Base-by-base conservation (phyloP, 2,113 vertebrate species). In the Albula goreensis region DNA sequence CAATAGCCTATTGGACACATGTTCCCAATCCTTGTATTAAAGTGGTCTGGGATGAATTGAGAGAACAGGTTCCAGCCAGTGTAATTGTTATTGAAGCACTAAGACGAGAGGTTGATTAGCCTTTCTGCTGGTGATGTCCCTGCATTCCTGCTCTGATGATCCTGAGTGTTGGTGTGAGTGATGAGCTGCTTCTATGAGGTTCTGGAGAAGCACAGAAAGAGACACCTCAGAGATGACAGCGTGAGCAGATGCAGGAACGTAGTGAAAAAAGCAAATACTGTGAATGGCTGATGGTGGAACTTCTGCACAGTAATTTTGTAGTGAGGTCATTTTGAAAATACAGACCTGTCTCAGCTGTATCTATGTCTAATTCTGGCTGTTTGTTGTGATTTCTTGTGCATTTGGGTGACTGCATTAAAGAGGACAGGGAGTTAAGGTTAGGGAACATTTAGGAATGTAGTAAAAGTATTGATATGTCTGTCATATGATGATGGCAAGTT, bases 121-220 rank as follows among this genome's bases (percentile, higher is more conserved):
- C 15, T 15, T 22, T 10, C 70, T 11, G n/a, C 70, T 31, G 22
- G n/a, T 31, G n/a, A 74, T 74, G 70, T 31, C 22, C 70, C 70
- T 15, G 49, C 78, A 79, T 79, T 79, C 78, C 31, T 50, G 41
- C 11, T 50, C 78, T 10, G 70, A 6, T 31, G 70, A 8, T 31
- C 22, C 70, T 74, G 70, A 79, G 78, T 79, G 78, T 79, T 79
- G 70, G 22, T n/a, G n/a, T 74, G 70, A 74, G 70, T 74, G 70
- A 74, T 10, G 70, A 74, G 70, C 70, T 22, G 70, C n/a, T 74
- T 22, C 70, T 74, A 74, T 74, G 70, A 31, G 4, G 7, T 25
- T 31, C 70, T 74, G 70, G 70, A 74, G 22, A 2, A 9, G 70
- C 70, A 7, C 2, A 74, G 70, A 74, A 74, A 10, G 70, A 31